phyloP scores from a whole-genome alignment of 2,888 invertebrate species.

The Andrena haemorrhoa region DNA sequence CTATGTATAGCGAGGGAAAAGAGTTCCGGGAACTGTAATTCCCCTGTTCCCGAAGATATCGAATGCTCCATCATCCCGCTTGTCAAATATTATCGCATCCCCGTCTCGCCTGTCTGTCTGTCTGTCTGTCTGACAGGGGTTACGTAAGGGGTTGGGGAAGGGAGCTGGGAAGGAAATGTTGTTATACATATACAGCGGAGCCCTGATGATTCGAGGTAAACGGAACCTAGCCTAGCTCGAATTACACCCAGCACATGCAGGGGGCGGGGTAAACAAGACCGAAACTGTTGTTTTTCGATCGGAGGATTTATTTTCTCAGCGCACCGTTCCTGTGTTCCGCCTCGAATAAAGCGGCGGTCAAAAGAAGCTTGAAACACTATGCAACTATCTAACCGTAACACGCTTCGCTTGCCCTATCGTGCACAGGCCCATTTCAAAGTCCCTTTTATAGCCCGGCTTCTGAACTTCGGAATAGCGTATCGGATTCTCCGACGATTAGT shows the following conservation, averaged over 20 bases:
- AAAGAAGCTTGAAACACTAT: too few relatives aligned
- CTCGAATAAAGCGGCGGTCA: background rate
- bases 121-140: background rate
- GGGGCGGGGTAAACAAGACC: constrained; percentile 6
- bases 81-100: background rate
- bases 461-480: too few relatives aligned
- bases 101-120: background rate
- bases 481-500: constrained; percentile 27
- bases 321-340: background rate
- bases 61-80: background rate
- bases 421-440: too few relatives aligned
- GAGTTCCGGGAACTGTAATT: too few relatives aligned
- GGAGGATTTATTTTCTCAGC: constrained; percentile 21
- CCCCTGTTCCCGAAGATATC: background rate
- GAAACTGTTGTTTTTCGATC: constrained; percentile 3
- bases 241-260: background rate
- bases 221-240: constrained; percentile 25
- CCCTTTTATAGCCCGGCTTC: too few relatives aligned
- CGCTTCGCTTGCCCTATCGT: too few relatives aligned
- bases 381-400: too few relatives aligned
- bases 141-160: constrained; percentile 9
- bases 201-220: constrained; percentile 24
- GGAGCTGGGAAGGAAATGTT: constrained; percentile 12
- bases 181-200: constrained; percentile 12
- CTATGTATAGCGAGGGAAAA: too few relatives aligned